phyloP scores from a whole-genome alignment of 2,888 invertebrate species.

The Hedychridium roseum region DNA sequence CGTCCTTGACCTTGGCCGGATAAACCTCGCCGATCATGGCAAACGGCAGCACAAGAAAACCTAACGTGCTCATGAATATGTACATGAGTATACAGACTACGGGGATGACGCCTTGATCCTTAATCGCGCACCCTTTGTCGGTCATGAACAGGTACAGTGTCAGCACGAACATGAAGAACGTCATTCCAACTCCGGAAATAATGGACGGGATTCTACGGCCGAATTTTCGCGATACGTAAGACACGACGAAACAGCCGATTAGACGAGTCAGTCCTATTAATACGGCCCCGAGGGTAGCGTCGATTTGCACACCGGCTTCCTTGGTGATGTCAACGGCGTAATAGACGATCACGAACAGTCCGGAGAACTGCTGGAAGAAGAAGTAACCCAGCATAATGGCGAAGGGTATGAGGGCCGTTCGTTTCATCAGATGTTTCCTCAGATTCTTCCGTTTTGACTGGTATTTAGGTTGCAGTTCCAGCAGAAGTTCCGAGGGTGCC shows the following conservation, averaged over 20 bases:
- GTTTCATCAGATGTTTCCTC: conserved; percentile 52
- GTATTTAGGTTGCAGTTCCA: conserved; percentile 39
- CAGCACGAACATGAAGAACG: conserved; percentile 66
- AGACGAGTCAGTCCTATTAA: conserved; percentile 66
- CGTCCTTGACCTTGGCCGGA: conserved; percentile 66
- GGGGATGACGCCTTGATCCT: conserved; percentile 58
- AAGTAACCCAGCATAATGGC: conserved; percentile 65
- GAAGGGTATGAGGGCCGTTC: conserved; percentile 65
- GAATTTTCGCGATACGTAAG: conserved; percentile 65
- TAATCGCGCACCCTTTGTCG: conserved; percentile 41
- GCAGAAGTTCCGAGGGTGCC: conserved; percentile 33
- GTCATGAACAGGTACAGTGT: conserved; percentile 62
- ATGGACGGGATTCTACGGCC: conserved; percentile 70
- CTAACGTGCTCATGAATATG: conserved; percentile 66
- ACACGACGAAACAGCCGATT: conserved; percentile 61
- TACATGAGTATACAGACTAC: conserved; percentile 63
- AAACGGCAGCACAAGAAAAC: conserved; percentile 68
- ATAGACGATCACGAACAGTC: conserved; percentile 67
- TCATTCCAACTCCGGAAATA: conserved; percentile 68
- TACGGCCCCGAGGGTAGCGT: conserved; percentile 66
- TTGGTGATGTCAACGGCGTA: conserved; percentile 67
- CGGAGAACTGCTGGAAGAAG: conserved; percentile 70
- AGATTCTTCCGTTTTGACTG: conserved; percentile 42
- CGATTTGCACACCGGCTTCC: conserved; percentile 64
- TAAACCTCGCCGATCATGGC: conserved; percentile 69